Base-by-base conservation (phyloP, 2,113 vertebrate species). In the Salminus brasiliensis region DNA sequence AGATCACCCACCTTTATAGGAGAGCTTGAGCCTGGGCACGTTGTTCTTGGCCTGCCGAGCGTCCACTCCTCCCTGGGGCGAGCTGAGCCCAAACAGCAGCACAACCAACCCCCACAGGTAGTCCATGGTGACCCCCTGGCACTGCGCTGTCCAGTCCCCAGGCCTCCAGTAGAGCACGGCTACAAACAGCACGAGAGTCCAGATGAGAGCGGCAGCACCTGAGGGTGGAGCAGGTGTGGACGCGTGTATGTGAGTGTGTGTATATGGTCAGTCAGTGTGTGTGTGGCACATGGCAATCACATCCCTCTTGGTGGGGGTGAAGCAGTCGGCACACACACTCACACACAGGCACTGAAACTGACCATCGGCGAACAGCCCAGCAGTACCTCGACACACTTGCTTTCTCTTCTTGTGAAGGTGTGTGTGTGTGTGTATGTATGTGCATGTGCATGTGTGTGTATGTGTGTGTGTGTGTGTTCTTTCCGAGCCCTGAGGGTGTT, bases 11-110 rank as follows among this genome's bases (percentile, higher is more conserved):
- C 97, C 97, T 97, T 95, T 98, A 88, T 96, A 97, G 39, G 96
- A 95, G 63, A 99, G 94, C 94, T 94, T 98, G 89, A 98, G 95
- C 53, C 97, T 91, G 0, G 97, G 97, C 74, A 96, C 93, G 34
- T 97, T 97, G 92, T 88, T 95, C 90, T 95, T 96, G 89, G 89
- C 92, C 85, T 94, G 91, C 81, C 94, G 95, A 85, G 93, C 93
- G 91, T 85, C 86, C 36, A 87, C 92, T 90, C 87, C 91, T 72
- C 92, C 93, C 7, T 85, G 82, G 29, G 94, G 88, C 83, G 94
- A 87, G 83, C 94, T 85, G 79, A 94, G 85, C 90, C 93, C 94
- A 91, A 92, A 95, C 88, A 95, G 91, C 87, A 98, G 91, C 86
- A 91, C 85, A 86, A 93, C 87, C 86, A 94, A 93, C 89, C 95